phyloP scores from a whole-genome alignment of 2,113 vertebrate genomes.

The Zeus faber region DNA sequence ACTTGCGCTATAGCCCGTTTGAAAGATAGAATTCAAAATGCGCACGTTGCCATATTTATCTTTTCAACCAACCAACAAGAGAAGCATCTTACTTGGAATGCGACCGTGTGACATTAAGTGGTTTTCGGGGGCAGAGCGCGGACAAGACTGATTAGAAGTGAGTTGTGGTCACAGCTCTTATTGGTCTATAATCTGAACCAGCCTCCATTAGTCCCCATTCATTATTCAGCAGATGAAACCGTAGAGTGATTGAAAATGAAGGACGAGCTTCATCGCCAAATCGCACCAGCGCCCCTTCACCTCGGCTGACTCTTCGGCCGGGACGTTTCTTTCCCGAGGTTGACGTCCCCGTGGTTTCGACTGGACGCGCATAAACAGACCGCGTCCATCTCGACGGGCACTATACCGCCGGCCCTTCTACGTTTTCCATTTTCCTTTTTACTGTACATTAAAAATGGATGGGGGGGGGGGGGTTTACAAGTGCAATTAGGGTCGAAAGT shows the following conservation, averaged over 20 bases:
- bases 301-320: constrained; percentile 17
- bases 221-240: constrained; percentile 66
- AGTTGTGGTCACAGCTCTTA: constrained; percentile 47
- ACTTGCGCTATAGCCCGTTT: too few relatives aligned
- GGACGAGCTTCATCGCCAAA: constrained; percentile 50
- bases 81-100: constrained; percentile 23
- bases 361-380: constrained; percentile 32
- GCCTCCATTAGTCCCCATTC: constrained; percentile 65
- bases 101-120: constrained; percentile 13
- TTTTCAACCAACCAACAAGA: constrained; percentile 18
- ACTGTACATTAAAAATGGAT: constrained; percentile 78
- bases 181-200: constrained; percentile 36
- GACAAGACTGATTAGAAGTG: too few relatives aligned
- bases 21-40: too few relatives aligned
- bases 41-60: too few relatives aligned
- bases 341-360: constrained; percentile 44
- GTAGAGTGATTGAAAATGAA: constrained; percentile 64
- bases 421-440: constrained; percentile 69
- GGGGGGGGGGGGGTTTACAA: constrained; percentile 61
- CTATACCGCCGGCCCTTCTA: constrained; percentile 12
- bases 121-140: constrained; percentile 22
- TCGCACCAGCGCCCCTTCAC: constrained; percentile 40
- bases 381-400: constrained; percentile 39
- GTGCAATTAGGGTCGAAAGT: constrained; percentile 70
- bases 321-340: constrained; percentile 33